A percentile compares a stretch with the other conserved stretches of the same genome.
Evolutionary conservation across 2,113 vertebrate genomes (phyloP).

Genomic region (Gopherus evgoodei): DNA sequence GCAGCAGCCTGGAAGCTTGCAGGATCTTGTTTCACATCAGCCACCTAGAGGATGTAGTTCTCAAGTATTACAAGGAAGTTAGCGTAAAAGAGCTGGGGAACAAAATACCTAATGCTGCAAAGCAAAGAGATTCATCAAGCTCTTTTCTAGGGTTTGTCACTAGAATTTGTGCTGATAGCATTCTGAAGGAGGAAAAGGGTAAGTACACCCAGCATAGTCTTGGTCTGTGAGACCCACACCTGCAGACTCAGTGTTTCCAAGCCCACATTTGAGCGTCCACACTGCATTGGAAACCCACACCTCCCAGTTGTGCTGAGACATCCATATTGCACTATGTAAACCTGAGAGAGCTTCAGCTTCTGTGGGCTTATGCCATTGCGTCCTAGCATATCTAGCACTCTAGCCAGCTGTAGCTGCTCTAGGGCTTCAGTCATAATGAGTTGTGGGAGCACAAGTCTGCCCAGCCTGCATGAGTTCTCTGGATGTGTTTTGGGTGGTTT

Average conservation of each 20-base stretch:
- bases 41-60: not conserved
- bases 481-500: not conserved
- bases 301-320: not conserved
- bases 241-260: not conserved
- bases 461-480: not conserved
- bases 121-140: not conserved
- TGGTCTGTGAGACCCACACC: not conserved
- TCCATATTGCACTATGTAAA: not conserved
- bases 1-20: not conserved
- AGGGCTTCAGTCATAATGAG: not conserved
- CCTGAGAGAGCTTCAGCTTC: not conserved
- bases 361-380: not conserved
- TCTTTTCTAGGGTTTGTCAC: not conserved
- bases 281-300: not conserved
- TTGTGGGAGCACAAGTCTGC: not conserved
- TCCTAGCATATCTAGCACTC: not conserved
- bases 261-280: not conserved
- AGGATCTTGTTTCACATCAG: not conserved
- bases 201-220: not conserved
- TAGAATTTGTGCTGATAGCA: not conserved
- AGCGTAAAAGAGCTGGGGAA: not conserved
- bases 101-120: not conserved
- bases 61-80: not conserved
- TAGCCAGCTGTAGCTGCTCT: not conserved
- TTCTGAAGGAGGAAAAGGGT: too few relatives aligned